These are phyloP conservation scores for Hypsopygia costalis DNA, from an alignment of 2,888 invertebrate species.

Conservation along the genomic window DNA sequence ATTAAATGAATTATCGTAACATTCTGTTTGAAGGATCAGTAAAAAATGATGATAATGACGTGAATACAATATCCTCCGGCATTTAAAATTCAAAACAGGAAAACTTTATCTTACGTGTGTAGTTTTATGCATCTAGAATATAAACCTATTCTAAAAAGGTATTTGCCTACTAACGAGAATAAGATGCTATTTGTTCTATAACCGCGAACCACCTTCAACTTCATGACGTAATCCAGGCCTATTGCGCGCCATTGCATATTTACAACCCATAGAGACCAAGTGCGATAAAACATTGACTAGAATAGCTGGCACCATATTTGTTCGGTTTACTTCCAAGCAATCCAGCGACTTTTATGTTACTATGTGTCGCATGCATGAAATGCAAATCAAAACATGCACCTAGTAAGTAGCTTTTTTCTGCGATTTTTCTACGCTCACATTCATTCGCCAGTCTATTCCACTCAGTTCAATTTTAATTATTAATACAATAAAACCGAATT, in stretches of 20 bases:
- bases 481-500: too few species aligned
- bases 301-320: slow-evolving; percentile 34
- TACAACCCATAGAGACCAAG: slow-evolving; percentile 42
- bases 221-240: slow-evolving; percentile 55
- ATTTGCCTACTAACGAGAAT: slow-evolving; percentile 1
- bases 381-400: too few species aligned
- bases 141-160: slow-evolving; percentile 1
- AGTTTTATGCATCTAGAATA: slow-evolving; percentile 1
- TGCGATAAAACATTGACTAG: slow-evolving; percentile 29
- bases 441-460: too few species aligned
- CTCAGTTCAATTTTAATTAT: too few species aligned
- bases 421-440: too few species aligned
- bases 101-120: background rate
- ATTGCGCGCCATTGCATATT: slow-evolving; percentile 59
- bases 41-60: too few species aligned
- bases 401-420: too few species aligned
- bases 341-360: slow-evolving; percentile 18
- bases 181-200: slow-evolving; percentile 8
- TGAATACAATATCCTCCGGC: too few species aligned
- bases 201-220: slow-evolving; percentile 10
- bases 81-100: too few species aligned
- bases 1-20: too few species aligned
- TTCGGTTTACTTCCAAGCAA: slow-evolving; percentile 26
- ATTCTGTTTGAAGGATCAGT: too few species aligned
- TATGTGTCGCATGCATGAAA: too few species aligned